Evolutionary conservation across 2,113 vertebrate species (phyloP).

Genomic region (Melospiza melodia): DNA sequence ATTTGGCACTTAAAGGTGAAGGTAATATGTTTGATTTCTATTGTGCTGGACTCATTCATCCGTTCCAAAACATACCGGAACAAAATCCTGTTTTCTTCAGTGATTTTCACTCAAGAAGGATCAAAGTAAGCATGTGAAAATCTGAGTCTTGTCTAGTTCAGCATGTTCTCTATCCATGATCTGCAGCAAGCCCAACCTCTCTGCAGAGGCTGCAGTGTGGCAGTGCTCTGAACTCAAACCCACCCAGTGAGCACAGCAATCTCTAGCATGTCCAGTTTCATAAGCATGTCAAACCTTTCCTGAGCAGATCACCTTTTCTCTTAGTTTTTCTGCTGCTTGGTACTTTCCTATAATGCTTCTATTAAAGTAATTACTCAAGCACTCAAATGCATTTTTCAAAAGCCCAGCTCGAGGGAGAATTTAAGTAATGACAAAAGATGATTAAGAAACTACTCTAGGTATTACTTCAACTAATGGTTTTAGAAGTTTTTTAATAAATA

Average conservation of each 20-base stretch:
- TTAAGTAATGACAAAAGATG: background rate
- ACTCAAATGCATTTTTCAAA: background rate
- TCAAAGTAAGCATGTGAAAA: background rate
- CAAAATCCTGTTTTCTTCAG: background rate
- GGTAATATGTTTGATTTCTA: background rate
- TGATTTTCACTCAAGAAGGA: background rate
- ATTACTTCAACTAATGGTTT: background rate
- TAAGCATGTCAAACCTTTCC: background rate
- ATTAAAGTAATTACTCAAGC: background rate
- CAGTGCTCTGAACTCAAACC: background rate
- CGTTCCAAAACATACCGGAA: background rate
- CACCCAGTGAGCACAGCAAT: background rate
- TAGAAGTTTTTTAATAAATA: background rate
- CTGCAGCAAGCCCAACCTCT: background rate
- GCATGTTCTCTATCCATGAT: background rate
- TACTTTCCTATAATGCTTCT: background rate
- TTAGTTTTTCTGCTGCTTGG: background rate
- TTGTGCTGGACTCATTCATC: background rate
- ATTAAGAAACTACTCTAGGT: background rate
- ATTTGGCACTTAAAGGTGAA: background rate
- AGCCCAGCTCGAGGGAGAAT: background rate
- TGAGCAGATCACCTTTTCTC: background rate
- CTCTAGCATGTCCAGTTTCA: background rate
- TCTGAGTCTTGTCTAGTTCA: background rate
- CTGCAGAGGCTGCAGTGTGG: rapidly evolving